Evolutionary conservation across 2,797 vertebrate genomes (phyloP).

Genomic region (Arnoldichthys spilopterus): DNA sequence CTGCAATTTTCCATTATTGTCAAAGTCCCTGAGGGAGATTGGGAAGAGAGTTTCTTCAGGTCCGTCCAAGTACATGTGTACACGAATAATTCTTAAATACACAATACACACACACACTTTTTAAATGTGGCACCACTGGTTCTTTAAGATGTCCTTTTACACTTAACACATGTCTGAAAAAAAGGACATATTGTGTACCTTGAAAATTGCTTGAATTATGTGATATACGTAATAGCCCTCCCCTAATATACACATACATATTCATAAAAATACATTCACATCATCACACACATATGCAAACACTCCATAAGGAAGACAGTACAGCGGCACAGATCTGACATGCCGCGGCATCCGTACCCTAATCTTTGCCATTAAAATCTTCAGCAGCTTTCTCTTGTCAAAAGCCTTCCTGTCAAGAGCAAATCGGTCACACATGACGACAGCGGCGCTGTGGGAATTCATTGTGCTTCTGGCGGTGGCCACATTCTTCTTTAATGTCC

Average conservation of each 20-base stretch:
- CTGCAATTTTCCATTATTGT: slow-evolving; percentile 30
- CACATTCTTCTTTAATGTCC: slow-evolving; percentile 52
- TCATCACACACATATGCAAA: neutral
- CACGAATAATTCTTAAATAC: neutral
- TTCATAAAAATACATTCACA: too few relatives aligned
- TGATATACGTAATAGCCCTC: too few relatives aligned
- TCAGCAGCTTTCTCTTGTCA: slow-evolving; percentile 53
- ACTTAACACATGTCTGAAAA: too few relatives aligned
- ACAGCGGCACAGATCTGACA: neutral
- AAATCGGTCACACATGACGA: slow-evolving; percentile 61
- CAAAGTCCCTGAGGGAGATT: neutral
- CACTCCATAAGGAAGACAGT: neutral
- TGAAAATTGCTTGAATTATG: too few relatives aligned
- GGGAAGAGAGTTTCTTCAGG: neutral
- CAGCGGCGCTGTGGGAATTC: slow-evolving; percentile 44
- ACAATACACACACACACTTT: neutral
- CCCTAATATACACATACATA: too few relatives aligned
- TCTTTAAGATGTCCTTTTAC: too few relatives aligned
- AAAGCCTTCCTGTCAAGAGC: slow-evolving; percentile 60
- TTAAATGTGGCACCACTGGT: too few relatives aligned
- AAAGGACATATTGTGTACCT: too few relatives aligned
- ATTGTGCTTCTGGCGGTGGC: slow-evolving; percentile 38
- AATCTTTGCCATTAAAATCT: slow-evolving; percentile 53
- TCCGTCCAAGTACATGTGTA: neutral
- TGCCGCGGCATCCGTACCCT: slow-evolving; percentile 15